Percentiles rank a stretch among this genome's conserved stretches.
Evolutionary conservation across 2,113 vertebrate species (phyloP).

Genomic region (Lepus timidus): DNA sequence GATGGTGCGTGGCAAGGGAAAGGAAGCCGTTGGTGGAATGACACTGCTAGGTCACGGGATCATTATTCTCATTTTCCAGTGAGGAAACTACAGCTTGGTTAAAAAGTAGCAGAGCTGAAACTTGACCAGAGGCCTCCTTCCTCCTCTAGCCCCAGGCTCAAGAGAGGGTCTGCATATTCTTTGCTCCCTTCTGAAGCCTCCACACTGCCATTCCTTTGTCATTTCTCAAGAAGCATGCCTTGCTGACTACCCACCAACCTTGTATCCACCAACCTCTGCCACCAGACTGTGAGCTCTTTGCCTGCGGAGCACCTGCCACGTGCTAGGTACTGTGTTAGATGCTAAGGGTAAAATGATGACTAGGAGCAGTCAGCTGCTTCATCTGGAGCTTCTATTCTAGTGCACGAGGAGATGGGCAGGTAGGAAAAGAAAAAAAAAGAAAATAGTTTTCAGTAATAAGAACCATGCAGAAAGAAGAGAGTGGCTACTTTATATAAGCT

Average conservation of each 20-base stretch:
- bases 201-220: neutral
- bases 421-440: neutral
- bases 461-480: conserved; percentile 18
- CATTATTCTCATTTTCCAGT: neutral
- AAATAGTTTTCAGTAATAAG: conserved; percentile 15
- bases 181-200: conserved; percentile 28
- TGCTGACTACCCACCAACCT: neutral
- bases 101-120: neutral
- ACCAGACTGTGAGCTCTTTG: neutral
- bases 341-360: neutral
- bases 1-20: neutral
- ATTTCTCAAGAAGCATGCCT: neutral
- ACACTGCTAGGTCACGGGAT: neutral
- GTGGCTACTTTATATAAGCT: neutral
- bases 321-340: neutral
- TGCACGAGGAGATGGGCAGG: neutral
- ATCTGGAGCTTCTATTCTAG: conserved; percentile 20
- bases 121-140: neutral
- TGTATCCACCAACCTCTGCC: neutral
- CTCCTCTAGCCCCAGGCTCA: neutral
- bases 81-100: neutral
- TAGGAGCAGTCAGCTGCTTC: neutral
- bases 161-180: neutral
- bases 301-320: neutral
- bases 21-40: neutral